Percentiles rank a stretch among this genome's conserved stretches.
These are phyloP conservation scores for Limosa lapponica DNA, from an alignment of 2,797 vertebrate species.

Conservation along the genomic window DNA sequence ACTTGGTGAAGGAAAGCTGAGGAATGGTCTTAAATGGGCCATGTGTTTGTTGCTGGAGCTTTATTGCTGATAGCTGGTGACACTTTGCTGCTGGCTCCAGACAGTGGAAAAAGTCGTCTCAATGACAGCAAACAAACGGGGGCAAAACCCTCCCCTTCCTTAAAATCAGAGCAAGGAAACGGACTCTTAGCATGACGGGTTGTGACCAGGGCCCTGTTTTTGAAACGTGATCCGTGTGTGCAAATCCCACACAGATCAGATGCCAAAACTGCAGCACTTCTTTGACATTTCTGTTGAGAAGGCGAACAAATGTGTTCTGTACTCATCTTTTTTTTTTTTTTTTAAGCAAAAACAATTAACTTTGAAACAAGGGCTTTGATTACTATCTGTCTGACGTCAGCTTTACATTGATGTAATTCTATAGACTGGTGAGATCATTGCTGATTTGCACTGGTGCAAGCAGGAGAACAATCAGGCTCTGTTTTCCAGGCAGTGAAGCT, in stretches of 20 bases:
- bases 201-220: not conserved
- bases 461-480: not conserved
- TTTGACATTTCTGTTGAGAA: constrained; percentile 9
- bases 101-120: not conserved
- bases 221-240: not conserved
- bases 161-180: not conserved
- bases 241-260: not conserved
- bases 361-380: constrained; percentile 23
- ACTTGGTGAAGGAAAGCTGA: not conserved
- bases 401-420: constrained; percentile 5
- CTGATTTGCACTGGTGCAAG: not conserved
- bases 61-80: not conserved
- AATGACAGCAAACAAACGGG: not conserved
- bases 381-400: not conserved
- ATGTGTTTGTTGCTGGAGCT: not conserved
- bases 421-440: not conserved
- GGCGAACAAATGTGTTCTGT: constrained; percentile 18
- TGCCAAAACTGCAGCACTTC: not conserved
- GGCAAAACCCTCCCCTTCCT: not conserved
- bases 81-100: not conserved
- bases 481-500: not conserved
- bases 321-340: not conserved
- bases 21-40: not conserved
- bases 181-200: not conserved
- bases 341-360: constrained; percentile 7